Conservation (phyloP, 2,113 vertebrate genomes). For the Scomber japonicus region DNA sequence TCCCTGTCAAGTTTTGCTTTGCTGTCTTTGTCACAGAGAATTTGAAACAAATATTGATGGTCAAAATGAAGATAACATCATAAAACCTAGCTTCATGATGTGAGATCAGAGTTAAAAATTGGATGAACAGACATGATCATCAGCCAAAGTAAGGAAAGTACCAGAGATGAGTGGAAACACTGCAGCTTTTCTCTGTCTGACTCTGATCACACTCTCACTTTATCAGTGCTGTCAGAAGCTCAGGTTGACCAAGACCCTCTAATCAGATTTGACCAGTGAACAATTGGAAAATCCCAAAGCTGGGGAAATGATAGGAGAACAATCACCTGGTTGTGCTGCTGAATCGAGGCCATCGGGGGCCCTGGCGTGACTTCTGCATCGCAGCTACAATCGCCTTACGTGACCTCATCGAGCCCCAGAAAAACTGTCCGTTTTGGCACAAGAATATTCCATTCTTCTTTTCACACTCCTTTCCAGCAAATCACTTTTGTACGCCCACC, state of each 20-base stretch:
- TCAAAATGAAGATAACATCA: neutral
- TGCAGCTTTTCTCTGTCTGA: neutral
- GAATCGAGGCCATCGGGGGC: slow-evolving; percentile 70
- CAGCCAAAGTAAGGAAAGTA: neutral
- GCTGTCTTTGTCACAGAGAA: neutral
- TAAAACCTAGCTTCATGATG: no score
- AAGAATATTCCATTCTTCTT: slow-evolving; percentile 63
- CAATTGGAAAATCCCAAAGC: slow-evolving; percentile 66
- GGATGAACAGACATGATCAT: neutral
- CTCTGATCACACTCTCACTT: slow-evolving; percentile 49
- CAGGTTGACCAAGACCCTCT: slow-evolving; percentile 53
- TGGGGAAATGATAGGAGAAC: slow-evolving; percentile 69
- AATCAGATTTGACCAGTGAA: slow-evolving; percentile 70
- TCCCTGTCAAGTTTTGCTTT: neutral
- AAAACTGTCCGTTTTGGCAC: slow-evolving; percentile 47
- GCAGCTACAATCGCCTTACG: slow-evolving; percentile 60
- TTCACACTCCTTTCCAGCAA: slow-evolving; percentile 54
- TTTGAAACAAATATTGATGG: neutral
- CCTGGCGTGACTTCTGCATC: slow-evolving; percentile 69
- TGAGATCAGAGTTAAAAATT: neutral
- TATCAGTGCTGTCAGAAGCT: slow-evolving; percentile 47
- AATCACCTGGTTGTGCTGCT: slow-evolving; percentile 83
- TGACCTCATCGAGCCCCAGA: slow-evolving; percentile 8
- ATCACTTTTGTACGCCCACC: slow-evolving; percentile 58
- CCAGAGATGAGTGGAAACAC: slow-evolving; percentile 7